Evolutionary conservation across 2,888 invertebrate genomes (phyloP), one percentile per base, ranked within the genome.

Genomic region (Gari tellinella): DNA sequence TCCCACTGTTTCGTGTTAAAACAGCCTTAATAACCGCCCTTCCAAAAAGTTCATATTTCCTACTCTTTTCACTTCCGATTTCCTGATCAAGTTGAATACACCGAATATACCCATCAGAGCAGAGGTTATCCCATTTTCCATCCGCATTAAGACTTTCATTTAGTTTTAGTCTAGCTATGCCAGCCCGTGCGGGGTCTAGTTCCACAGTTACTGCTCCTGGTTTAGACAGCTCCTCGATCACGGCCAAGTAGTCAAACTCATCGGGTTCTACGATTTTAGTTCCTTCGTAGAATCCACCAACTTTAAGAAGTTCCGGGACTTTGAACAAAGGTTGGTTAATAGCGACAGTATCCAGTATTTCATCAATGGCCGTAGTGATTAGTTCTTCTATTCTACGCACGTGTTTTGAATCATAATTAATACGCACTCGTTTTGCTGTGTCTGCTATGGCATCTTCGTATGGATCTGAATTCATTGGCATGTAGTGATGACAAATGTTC

Each of bases 231-330:
- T 57, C 57, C 19, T 57, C 31, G 31, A 45, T 19, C 1, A 57
- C 57, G 7, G 26, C 46, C 14, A 57, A 37, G 17, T 25, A 45
- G 25, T 57, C 57, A 26, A 45, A 57, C 14, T 57, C 57, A 37
- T 57, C 31, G 12, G 57, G 25, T 23, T 21, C 45, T 12, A 43
- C 15, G 8, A 55, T 55, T 21, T 55, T 55, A 14, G 55, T 55
- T 41, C 41, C 55, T 40, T 55, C 55, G 15, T 57, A 17, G 26
- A 19, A 57, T 8, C 57, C 26, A 10, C 57, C 57, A 3, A 57
- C 57, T 2, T 23, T 41, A 3, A 57, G 19, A 2, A 57, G 23
- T 57, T 57, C 57, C 10, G 57, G 45, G 7, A 57, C 57, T 45
- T 37, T 57, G 15, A 57, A n/a, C 17, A 45, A 45, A 10, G 57